Percentiles rank a stretch among this genome's conserved stretches.
Evolutionary conservation across 2,888 invertebrate genomes (phyloP).

Genomic region (Galeruca laticollis): DNA sequence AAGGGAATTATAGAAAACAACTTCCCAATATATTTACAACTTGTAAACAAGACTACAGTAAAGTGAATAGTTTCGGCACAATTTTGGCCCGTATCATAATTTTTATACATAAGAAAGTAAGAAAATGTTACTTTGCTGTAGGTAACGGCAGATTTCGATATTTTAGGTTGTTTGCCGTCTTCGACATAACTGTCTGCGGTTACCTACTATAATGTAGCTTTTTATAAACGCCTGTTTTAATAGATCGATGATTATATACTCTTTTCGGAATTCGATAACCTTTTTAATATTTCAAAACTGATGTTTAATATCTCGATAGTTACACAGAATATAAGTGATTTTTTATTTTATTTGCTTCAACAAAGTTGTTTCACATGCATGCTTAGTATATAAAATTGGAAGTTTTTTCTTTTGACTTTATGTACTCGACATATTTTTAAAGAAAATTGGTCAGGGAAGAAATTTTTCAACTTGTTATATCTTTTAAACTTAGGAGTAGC

Average conservation of each 20-base stretch:
- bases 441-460: slow-evolving; percentile 33
- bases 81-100: no score
- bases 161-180: no score
- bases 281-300: slow-evolving; percentile 42
- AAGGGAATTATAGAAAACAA: no score
- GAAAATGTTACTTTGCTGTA: no score
- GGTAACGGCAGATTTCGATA: no score
- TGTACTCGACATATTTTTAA: slow-evolving; percentile 36
- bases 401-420: slow-evolving; percentile 41
- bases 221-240: not conserved
- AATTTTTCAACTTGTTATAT: slow-evolving; percentile 12
- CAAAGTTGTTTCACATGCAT: slow-evolving; percentile 43
- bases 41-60: no score
- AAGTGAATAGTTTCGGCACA: no score
- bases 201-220: no score
- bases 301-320: slow-evolving; percentile 40
- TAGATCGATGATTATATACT: not conserved
- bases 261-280: slow-evolving; percentile 21
- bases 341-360: slow-evolving; percentile 36
- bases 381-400: slow-evolving; percentile 47
- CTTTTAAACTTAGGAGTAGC: slow-evolving; percentile 5
- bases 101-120: no score
- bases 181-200: no score
- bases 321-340: slow-evolving; percentile 41
- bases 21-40: no score